These are phyloP conservation scores for Lasiommata megera DNA, from an alignment of 2,888 invertebrate genomes.

Conservation along the genomic window DNA sequence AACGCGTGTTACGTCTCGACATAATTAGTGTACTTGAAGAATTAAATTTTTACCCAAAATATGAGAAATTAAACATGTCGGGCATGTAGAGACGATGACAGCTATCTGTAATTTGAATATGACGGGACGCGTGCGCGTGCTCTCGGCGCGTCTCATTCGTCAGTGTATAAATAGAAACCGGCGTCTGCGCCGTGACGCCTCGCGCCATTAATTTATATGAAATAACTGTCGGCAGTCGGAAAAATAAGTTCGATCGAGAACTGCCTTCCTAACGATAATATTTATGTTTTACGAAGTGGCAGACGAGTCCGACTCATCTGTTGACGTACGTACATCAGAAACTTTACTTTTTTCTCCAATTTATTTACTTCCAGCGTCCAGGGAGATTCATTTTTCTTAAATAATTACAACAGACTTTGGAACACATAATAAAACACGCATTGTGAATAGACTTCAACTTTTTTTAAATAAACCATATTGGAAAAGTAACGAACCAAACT, in stretches of 20 bases:
- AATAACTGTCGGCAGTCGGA: constrained; percentile 81
- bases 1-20: constrained; percentile 20
- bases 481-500: no score
- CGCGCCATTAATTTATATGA: constrained; percentile 81
- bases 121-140: constrained; percentile 77
- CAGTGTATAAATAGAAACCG: constrained; percentile 79
- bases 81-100: constrained; percentile 71
- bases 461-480: no score
- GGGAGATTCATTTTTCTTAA: constrained; percentile 16
- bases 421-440: not conserved
- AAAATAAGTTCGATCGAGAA: constrained; percentile 77
- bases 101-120: constrained; percentile 81
- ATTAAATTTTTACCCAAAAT: constrained; percentile 49
- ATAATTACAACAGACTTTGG: constrained; percentile 5
- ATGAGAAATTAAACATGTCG: constrained; percentile 53
- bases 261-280: constrained; percentile 76
- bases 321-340: constrained; percentile 68
- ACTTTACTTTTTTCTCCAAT: constrained; percentile 37
- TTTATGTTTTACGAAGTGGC: constrained; percentile 78
- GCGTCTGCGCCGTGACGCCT: constrained; percentile 81
- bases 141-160: constrained; percentile 79
- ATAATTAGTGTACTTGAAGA: constrained; percentile 42
- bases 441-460: no score
- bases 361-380: constrained; percentile 29
- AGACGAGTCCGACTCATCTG: constrained; percentile 52